A percentile compares a stretch with the other conserved stretches of the same genome.
These are phyloP conservation scores for Bombus waltoni DNA, from an alignment of 1,140 invertebrate genomes.

Conservation along the genomic window DNA sequence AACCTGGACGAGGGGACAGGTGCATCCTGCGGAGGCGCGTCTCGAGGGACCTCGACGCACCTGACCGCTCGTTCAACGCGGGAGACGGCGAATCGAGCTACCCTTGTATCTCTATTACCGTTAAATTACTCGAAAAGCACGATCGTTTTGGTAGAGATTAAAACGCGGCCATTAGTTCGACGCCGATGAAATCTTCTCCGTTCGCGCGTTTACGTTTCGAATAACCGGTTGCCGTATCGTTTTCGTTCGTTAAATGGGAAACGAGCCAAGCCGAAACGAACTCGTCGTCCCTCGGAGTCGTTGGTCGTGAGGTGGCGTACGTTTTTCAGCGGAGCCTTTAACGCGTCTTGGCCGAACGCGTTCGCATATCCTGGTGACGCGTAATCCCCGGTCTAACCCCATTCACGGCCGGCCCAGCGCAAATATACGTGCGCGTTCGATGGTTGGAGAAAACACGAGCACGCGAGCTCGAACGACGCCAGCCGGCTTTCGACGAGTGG, in stretches of 20 bases:
- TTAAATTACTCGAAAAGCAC: constrained; percentile 44
- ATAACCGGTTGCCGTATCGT: background rate
- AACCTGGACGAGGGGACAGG: constrained; percentile 58
- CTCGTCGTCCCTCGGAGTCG: no score
- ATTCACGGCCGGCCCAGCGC: background rate
- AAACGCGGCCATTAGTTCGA: constrained; percentile 1
- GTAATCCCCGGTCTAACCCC: constrained; percentile 24
- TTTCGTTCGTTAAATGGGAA: background rate
- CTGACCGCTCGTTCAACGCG: constrained; percentile 38
- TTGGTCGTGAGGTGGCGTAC: background rate
- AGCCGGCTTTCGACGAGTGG: constrained; percentile 7
- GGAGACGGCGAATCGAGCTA: constrained; percentile 1
- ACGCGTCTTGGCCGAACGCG: constrained; percentile 14
- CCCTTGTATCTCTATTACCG: constrained; percentile 48
- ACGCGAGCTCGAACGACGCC: background rate
- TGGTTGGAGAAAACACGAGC: background rate
- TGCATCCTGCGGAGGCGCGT: constrained; percentile 47
- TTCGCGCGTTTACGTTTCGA: background rate
- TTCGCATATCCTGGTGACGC: background rate
- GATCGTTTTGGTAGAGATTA: constrained; percentile 14
- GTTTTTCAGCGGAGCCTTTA: background rate
- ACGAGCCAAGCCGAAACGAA: no score
- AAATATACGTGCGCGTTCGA: background rate
- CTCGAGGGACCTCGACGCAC: constrained; percentile 31
- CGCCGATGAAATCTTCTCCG: background rate